Base-by-base conservation (phyloP, 2,888 invertebrate genomes). In the Trichopoda pennipes region DNA sequence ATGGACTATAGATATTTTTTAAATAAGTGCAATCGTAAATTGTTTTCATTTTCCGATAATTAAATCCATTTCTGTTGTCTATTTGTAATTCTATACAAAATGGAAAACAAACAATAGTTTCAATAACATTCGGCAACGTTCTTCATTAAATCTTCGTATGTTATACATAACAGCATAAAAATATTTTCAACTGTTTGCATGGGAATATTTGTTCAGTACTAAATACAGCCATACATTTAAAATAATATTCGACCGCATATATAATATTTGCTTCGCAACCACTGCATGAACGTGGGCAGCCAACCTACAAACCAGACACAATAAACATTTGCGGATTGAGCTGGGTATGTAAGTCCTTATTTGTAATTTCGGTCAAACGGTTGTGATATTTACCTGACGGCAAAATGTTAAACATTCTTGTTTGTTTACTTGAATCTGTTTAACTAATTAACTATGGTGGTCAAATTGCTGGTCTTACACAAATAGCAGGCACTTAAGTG, bases 381-480 rank as follows among this genome's bases (percentile, higher is more conserved):
- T 44, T 2, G 1, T 56, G n/a, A 47, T 16, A 53, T 74, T 55
- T 63, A 55, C 49, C 63, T 56, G 32, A 17, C 56, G 69, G 56
- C 56, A 35, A 58, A 64, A 80, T 69, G 55, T 64, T 56, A 44
- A 19, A 64, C 53, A 51, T 47, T 75, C 60, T 72, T 51, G 12
- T 51, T 66, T 69, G 58, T 66, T 58, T 72, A 38, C 12, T 38
- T 38, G 38, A n/a, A 69, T 55, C 58, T 75, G 53, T 66, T 80
- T 66, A 72, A 53, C 70, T 76, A 80, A 80, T 80, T 80, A 75
- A 76, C 60, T 72, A 66, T 49, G 70, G 19, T 72, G 64, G 70
- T 56, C 70, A 55, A 75, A 75, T 56, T 49, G 70, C 35, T 38
- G 64, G 51, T 44, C 28, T 17, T 58, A 38, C 51, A 56, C 58